Evolutionary conservation across 2,888 invertebrate species (phyloP), one percentile per base, ranked within the genome.

Genomic region (Tenthredo distinguenda): DNA sequence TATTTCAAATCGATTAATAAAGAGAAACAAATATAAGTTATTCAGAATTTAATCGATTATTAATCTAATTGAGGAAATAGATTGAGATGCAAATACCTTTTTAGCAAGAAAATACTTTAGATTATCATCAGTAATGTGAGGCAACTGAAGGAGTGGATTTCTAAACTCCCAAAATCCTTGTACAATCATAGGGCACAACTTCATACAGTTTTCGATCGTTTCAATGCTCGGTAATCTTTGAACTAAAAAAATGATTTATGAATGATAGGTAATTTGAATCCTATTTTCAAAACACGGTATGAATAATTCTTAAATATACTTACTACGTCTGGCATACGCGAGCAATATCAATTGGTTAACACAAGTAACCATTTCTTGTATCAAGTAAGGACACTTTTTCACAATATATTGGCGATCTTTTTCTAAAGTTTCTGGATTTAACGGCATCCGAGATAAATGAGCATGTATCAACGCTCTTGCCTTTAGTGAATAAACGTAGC

Each of bases 131-230:
- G 96, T 97, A 85, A 99, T 96, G 92, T 99, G 98, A 1, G 99
- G 99, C 87, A 99, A 94, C 94, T 99, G 99, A 18, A 99, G 95
- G 40, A 99, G 94, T 0, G 99, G 98, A 87, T 98, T 98, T 93
- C 98, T 98, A 92, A 96, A 97, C 91, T 99, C 99, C 98, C 99
- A 99, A 86, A 99, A 94, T 0, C 96, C 99, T 95, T 99, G 99
- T 3, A 99, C 98, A 86, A 99, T 96, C 98, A 99, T 99, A 55
- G 99, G 99, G 85, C 98, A 97, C 85, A 99, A 94, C 93, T 98
- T 99, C 99, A 99, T 99, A 91, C 98, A 98, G 94, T 99, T 98
- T 94, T 99, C 99, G 89, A 99, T 97, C 2, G 99, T 99, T 92
- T 99, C 98, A 89, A 99, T 96, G 62, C 96, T 96, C 15, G 98